These are phyloP conservation scores for Sandelia bainsii DNA, from an alignment of 2,797 vertebrate genomes.

Conservation along the genomic window DNA sequence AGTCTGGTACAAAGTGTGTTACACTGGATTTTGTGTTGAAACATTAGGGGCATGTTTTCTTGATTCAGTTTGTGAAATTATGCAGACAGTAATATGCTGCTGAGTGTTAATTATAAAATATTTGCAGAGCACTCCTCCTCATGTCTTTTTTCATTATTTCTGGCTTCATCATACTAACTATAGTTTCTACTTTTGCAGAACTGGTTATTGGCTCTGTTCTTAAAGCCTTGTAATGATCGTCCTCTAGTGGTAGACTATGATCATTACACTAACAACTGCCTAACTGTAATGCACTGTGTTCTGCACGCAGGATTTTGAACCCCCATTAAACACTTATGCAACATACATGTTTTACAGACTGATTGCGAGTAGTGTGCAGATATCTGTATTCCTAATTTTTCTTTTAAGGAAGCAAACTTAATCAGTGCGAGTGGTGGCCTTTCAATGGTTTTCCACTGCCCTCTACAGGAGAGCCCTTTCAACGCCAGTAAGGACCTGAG, in stretches of 20 bases:
- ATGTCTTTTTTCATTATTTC: neutral
- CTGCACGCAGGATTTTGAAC: neutral
- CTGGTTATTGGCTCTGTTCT: slow-evolving; percentile 1
- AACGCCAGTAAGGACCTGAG: neutral
- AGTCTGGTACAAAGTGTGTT: neutral
- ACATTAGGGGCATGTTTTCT: neutral
- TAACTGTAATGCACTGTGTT: neutral
- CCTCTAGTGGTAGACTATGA: slow-evolving; percentile 55
- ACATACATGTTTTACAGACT: neutral
- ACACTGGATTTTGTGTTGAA: neutral
- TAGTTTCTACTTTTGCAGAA: slow-evolving; percentile 19
- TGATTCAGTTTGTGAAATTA: slow-evolving; percentile 1
- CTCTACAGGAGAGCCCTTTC: slow-evolving; percentile 22
- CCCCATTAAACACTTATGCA: neutral
- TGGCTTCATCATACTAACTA: slow-evolving; percentile 16
- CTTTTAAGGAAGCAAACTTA: neutral
- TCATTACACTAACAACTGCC: slow-evolving; percentile 15
- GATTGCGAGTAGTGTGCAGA: neutral
- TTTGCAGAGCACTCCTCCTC: neutral
- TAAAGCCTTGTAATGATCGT: slow-evolving; percentile 8
- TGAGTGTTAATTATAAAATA: neutral
- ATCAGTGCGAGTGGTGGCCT: neutral
- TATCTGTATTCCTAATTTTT: neutral
- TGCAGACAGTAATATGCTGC: neutral
- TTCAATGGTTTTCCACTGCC: slow-evolving; percentile 20